phyloP scores from a whole-genome alignment of 2,797 vertebrate species.

The Clarias fuscus region DNA sequence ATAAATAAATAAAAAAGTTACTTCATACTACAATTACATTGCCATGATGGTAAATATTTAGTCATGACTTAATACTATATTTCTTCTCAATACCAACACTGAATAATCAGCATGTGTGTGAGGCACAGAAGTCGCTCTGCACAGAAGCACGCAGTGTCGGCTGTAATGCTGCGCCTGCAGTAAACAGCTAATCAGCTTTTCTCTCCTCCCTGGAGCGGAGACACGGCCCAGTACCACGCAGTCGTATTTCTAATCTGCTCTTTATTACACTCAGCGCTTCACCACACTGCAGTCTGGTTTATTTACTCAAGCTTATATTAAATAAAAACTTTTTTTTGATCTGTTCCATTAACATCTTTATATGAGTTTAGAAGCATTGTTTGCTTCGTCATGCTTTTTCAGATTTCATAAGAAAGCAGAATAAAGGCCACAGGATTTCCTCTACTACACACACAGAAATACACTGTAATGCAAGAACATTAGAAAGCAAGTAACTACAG shows the following conservation, averaged over 20 bases:
- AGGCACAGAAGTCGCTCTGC: background rate
- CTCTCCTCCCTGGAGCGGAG: slow-evolving; percentile 16
- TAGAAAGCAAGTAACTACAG: background rate
- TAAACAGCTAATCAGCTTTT: slow-evolving; percentile 48
- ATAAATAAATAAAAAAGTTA: background rate
- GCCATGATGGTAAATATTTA: background rate
- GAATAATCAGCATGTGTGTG: no score
- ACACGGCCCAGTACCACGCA: background rate
- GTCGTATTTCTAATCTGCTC: background rate
- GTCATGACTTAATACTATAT: no score
- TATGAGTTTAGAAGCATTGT: background rate
- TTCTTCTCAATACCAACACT: background rate
- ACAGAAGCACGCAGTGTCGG: background rate
- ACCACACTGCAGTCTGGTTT: background rate
- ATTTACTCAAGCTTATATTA: background rate
- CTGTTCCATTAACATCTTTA: background rate
- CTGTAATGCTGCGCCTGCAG: background rate
- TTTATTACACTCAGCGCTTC: background rate
- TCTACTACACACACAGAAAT: background rate
- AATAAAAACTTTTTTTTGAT: no score
- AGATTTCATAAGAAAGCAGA: background rate
- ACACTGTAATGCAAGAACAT: background rate
- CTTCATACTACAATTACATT: no score
- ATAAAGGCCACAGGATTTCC: background rate
- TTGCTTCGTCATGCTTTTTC: background rate